Base-by-base conservation (phyloP, 2,797 vertebrate species). In the Gobionotothen gibberifrons region DNA sequence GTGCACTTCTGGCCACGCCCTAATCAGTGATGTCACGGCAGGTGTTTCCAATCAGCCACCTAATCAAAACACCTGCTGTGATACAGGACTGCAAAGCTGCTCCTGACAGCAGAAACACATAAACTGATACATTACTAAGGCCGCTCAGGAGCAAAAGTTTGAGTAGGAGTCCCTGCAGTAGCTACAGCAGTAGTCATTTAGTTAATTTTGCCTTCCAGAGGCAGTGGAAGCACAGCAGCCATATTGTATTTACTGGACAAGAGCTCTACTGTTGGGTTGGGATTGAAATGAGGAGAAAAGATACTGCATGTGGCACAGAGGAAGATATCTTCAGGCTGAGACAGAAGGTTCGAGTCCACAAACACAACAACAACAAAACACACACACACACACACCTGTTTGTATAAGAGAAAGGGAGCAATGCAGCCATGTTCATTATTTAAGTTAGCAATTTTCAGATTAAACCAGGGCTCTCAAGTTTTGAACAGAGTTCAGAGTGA, bases 171-270 rank as follows among this genome's bases (percentile, higher is more conserved):
- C 22, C 21, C 16, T 40, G 46, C 21, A 51, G 47, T 32, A 47
- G 26, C 5, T 32, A 59, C 39, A 62, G 8, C 64, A 42, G 10
- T 2, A 39, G 44, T 26, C 9, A 8, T 43, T 44, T 56, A 26
- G 70, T 58, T 48, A 43, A 53, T 40, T 51, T 26, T 71, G 40
- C 51, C 44, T 49, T 58, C 29, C 51, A 69, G 44, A 63, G 22
- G 51, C 47, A 22, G 32, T 47, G 43, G 69, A 58, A 66, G 14
- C 42, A 64, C 58, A 42, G 49, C 36, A 47, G 57, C 14, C 67
- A 79, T 72, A 11, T 70, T 81, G 70, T 72, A 78, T 85, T 85
- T 26, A 77, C 36, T 29, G 42, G 63, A 43, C 32, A 57, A 56
- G 49, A 65, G 14, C 56, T 67, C 4, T 51, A 66, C 73, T 58